Evolutionary conservation across 2,888 invertebrate species (phyloP), one percentile per base, ranked within the genome.

Genomic region (Cataglyphis cursor): DNA sequence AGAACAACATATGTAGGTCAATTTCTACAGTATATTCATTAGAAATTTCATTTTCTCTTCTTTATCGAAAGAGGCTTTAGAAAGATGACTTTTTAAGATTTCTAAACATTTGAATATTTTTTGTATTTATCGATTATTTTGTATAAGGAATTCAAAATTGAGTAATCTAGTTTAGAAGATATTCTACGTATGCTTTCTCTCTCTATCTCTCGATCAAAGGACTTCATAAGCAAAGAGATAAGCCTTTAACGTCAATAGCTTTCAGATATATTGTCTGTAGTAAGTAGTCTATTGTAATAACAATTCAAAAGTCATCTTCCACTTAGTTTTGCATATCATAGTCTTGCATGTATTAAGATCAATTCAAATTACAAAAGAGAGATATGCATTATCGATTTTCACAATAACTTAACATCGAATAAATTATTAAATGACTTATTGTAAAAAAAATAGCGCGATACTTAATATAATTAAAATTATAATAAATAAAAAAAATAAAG

Each of bases 221-320:
- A 66, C 38, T 66, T 66, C 48, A 66, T 76, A 54, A 76, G 76
- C 54, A 65, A 65, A 64, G 65, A 24, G 24, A 65, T 41, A 12
- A 68, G 38, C 54, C 38, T 38, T 54, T 54, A 76, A 76, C 3
- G 41, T 66, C 66, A 66, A 76, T 68, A 66, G 68, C 68, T 76
- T 66, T 68, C 68, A 64, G 41, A 28, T 76, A 38, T 54, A 76
- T 68, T 41, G 54, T 41, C 48, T 65, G 64, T 24, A 28, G 38
- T 57, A 66, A 76, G 76, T 66, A 28, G 51, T 76, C 76, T 76
- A 76, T 76, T 66, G 66, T 66, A 66, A 54, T 66, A 54, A 76
- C 38, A 66, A 66, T 54, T 38, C 54, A 76, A 76, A 24, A 76
- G 66, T 66, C 15, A 54, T 0, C 48, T 6, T 6, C 6, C 18